phyloP scores from a whole-genome alignment of 2,113 vertebrate genomes.

The Nymphicus hollandicus region DNA sequence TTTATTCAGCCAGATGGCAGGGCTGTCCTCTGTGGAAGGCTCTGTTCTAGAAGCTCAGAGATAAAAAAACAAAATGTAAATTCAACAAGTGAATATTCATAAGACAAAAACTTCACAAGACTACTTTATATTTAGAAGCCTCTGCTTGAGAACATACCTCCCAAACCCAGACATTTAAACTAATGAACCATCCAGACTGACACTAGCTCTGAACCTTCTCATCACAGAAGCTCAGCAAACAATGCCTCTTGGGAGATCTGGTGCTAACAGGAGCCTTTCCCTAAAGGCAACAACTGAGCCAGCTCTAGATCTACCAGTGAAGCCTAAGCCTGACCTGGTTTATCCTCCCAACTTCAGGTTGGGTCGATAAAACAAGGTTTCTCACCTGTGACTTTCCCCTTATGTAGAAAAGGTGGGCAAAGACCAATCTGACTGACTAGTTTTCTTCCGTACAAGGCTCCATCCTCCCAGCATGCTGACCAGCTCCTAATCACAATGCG shows the following conservation, averaged over 20 bases:
- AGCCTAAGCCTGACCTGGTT: neutral
- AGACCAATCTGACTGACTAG: neutral
- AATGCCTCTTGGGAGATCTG: neutral
- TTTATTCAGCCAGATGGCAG: slow-evolving; percentile 44
- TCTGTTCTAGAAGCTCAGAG: slow-evolving; percentile 15
- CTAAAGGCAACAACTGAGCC: neutral
- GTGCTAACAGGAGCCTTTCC: neutral
- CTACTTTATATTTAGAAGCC: slow-evolving; percentile 56
- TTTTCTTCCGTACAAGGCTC: neutral
- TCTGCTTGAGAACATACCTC: slow-evolving; percentile 21
- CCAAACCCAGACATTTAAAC: slow-evolving; percentile 22
- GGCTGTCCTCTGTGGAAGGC: slow-evolving; percentile 7
- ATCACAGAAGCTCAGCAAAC: neutral
- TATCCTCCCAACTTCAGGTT: neutral
- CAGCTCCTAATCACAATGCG: neutral
- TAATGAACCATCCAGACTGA: slow-evolving; percentile 24
- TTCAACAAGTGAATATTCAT: slow-evolving; percentile 71
- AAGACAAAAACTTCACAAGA: slow-evolving; percentile 52
- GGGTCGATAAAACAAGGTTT: neutral
- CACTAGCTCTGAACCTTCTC: neutral
- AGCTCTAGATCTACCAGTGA: neutral
- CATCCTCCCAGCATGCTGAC: neutral
- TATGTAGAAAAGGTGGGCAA: neutral
- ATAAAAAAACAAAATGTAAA: slow-evolving; percentile 72
- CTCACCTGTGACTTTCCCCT: neutral